Evolutionary conservation across 2,113 vertebrate genomes (phyloP).

Genomic region (Lontra canadensis): DNA sequence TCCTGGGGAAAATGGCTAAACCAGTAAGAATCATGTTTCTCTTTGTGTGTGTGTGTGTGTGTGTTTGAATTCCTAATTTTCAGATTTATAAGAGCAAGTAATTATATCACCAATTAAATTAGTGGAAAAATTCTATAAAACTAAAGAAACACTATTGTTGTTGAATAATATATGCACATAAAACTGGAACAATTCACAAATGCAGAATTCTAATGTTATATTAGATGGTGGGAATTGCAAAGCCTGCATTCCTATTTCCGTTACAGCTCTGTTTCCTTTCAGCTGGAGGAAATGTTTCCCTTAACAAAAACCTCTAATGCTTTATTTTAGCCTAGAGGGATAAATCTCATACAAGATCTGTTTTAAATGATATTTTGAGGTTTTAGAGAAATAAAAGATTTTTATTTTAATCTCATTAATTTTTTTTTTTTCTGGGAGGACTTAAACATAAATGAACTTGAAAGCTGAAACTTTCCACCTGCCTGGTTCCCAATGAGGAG

Average conservation of each 20-base stretch:
- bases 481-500: not conserved
- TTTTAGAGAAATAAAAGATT: slow-evolving; percentile 70
- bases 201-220: slow-evolving; percentile 63
- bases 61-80: slow-evolving; percentile 63
- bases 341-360: slow-evolving; percentile 66
- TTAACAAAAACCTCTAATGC: slow-evolving; percentile 67
- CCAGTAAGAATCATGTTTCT: slow-evolving; percentile 44
- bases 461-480: slow-evolving; percentile 63
- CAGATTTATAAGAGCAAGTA: slow-evolving; percentile 69
- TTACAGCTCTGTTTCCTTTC: slow-evolving; percentile 72
- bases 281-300: slow-evolving; percentile 67
- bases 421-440: not conserved
- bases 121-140: slow-evolving; percentile 67
- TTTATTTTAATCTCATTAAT: slow-evolving; percentile 68
- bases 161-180: slow-evolving; percentile 70
- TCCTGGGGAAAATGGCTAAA: not conserved
- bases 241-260: slow-evolving; percentile 43
- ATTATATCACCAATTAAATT: slow-evolving; percentile 71
- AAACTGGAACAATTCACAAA: slow-evolving; percentile 64
- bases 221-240: slow-evolving; percentile 14
- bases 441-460: slow-evolving; percentile 64
- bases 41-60: not conserved
- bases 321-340: slow-evolving; percentile 70
- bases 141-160: slow-evolving; percentile 62
- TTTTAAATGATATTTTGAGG: slow-evolving; percentile 68